phyloP scores from a whole-genome alignment of 2,888 invertebrate species.

The Leptinotarsa peninsularis region DNA sequence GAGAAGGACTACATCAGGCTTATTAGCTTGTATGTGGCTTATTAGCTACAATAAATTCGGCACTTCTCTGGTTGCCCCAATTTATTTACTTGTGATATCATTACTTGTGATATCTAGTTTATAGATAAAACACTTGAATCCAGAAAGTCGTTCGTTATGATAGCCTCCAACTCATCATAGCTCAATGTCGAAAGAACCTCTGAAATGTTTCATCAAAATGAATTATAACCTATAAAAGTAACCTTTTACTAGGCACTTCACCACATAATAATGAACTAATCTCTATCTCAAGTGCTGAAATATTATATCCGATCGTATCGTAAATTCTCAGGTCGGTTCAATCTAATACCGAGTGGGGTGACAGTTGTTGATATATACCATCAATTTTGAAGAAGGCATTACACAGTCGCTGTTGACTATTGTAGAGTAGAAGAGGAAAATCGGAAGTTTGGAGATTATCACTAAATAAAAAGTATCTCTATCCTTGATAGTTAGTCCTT shows the following conservation, averaged over 20 bases:
- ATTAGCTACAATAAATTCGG: no score
- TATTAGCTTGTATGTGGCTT: no score
- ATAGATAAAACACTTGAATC: no score
- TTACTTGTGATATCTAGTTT: no score
- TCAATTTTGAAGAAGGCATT: background rate
- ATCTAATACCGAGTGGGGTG: background rate
- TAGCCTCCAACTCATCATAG: conserved; percentile 31
- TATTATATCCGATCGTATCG: background rate
- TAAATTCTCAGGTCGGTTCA: background rate
- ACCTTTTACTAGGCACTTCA: conserved; percentile 40
- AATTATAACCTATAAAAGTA: conserved; percentile 34
- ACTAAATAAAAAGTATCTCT: no score
- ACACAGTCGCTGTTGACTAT: background rate
- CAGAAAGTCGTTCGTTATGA: background rate
- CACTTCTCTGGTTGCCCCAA: no score
- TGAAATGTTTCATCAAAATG: conserved; percentile 36
- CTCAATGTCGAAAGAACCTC: conserved; percentile 29
- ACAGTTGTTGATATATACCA: background rate
- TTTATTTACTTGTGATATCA: no score
- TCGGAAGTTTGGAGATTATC: background rate
- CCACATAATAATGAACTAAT: conserved; percentile 40
- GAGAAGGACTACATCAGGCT: no score
- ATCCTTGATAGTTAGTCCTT: no score
- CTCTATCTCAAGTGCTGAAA: conserved; percentile 1
- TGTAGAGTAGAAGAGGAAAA: background rate